phyloP scores from a whole-genome alignment of 2,888 invertebrate genomes.

The Listrodromus nycthemerus region DNA sequence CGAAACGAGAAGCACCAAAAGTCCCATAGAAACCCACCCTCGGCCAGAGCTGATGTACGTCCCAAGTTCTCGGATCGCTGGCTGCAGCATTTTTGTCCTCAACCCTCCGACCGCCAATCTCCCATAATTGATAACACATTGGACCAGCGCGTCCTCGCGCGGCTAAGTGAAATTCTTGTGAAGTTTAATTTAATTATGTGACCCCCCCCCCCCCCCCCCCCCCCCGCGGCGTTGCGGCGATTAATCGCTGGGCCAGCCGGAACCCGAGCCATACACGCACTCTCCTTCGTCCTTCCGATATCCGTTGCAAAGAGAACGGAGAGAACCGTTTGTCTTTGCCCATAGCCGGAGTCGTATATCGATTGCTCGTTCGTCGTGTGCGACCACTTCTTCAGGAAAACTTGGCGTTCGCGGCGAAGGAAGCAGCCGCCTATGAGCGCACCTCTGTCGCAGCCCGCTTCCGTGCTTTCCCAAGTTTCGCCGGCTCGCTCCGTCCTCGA shows the following conservation, averaged over 20 bases:
- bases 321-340: conserved; percentile 67
- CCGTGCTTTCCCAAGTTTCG: conserved; percentile 40
- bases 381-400: conserved; percentile 56
- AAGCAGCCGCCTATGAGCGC: conserved; percentile 42
- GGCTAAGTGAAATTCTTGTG: conserved; percentile 80
- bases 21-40: conserved; percentile 4
- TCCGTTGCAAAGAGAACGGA: conserved; percentile 40
- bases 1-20: conserved; percentile 22
- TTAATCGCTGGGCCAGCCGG: conserved; percentile 74
- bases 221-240: conserved; percentile 72
- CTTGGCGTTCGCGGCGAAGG: conserved; percentile 52
- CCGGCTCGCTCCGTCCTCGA: conserved; percentile 18
- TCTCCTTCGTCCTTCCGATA: conserved; percentile 49
- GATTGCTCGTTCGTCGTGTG: conserved; percentile 59
- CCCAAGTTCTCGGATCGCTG: conserved; percentile 54
- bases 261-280: conserved; percentile 41
- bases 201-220: too few relatives aligned
- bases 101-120: conserved; percentile 58
- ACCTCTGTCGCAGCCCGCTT: conserved; percentile 26
- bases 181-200: conserved; percentile 80
- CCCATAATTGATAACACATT: conserved; percentile 79
- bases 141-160: conserved; percentile 71
- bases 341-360: conserved; percentile 66
- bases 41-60: conserved; percentile 61
- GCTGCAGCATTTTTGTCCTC: conserved; percentile 66